phyloP scores from a whole-genome alignment of 1,140 invertebrate species.

The Drosophila pruinosa region DNA sequence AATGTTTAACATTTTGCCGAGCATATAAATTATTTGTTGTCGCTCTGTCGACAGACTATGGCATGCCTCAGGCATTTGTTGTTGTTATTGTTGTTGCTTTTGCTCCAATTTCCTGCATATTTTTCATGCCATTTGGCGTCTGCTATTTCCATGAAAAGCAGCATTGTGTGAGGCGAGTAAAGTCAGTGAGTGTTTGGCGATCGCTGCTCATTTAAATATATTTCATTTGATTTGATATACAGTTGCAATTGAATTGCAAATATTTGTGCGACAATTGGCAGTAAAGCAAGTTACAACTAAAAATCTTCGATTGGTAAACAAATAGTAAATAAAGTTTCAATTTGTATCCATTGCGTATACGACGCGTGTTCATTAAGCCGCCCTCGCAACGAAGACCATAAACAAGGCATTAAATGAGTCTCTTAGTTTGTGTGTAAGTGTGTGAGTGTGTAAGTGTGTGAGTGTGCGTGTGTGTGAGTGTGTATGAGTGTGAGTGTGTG shows the following conservation, averaged over 20 bases:
- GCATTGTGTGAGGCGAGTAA: not conserved
- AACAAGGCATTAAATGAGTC: conserved; percentile 32
- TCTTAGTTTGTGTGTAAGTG: not conserved
- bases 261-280: conserved; percentile 62
- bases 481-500: not conserved
- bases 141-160: conserved; percentile 37
- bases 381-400: conserved; percentile 17
- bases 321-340: conserved; percentile 61
- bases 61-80: conserved; percentile 11
- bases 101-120: conserved; percentile 56
- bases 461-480: not conserved
- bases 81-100: conserved; percentile 5
- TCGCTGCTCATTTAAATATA: conserved; percentile 28
- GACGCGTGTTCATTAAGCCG: conserved; percentile 33
- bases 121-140: conserved; percentile 58
- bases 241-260: conserved; percentile 75
- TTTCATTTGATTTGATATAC: conserved; percentile 52
- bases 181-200: conserved; percentile 8
- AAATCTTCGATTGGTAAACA: conserved; percentile 41
- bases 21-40: conserved; percentile 33
- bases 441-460: too few species aligned
- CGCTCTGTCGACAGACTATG: not conserved
- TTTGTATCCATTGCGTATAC: conserved; percentile 57
- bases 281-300: conserved; percentile 43
- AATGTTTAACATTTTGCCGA: conserved; percentile 34